Evolutionary conservation across 2,888 invertebrate species (phyloP).

Genomic region (Dione juno): DNA sequence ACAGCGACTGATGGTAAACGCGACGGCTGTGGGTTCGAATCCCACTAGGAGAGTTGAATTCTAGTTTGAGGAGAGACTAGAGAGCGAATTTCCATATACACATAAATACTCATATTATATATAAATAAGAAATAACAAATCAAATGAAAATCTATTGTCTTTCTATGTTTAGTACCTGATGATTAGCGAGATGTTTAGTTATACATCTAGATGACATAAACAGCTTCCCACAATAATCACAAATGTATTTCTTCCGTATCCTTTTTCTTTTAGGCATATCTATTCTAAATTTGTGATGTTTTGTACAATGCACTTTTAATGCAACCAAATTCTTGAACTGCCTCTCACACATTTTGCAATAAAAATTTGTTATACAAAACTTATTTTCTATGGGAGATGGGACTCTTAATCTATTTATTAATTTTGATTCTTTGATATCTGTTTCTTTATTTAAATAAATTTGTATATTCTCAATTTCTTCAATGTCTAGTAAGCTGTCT

Average conservation of each 20-base stretch:
- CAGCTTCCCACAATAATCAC: slow-evolving; percentile 57
- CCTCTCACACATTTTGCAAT: slow-evolving; percentile 64
- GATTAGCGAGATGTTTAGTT: slow-evolving; percentile 56
- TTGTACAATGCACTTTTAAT: slow-evolving; percentile 59
- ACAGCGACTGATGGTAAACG: too few relatives aligned
- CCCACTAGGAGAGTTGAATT: too few relatives aligned
- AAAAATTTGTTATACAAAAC: slow-evolving; percentile 56
- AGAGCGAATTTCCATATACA: too few relatives aligned
- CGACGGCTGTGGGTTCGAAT: too few relatives aligned
- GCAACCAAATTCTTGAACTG: slow-evolving; percentile 51
- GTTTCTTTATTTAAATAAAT: slow-evolving; percentile 36
- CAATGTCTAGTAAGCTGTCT: slow-evolving; percentile 25
- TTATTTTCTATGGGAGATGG: slow-evolving; percentile 45
- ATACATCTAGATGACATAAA: slow-evolving; percentile 47
- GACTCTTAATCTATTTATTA: slow-evolving; percentile 10
- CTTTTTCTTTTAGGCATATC: slow-evolving; percentile 35
- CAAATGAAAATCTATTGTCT: too few relatives aligned
- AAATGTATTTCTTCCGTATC: slow-evolving; percentile 47
- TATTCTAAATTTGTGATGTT: slow-evolving; percentile 55
- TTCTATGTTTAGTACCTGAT: slow-evolving; percentile 56
- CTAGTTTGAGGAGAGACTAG: too few relatives aligned
- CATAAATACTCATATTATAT: too few relatives aligned
- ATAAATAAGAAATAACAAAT: too few relatives aligned
- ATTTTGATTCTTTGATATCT: not conserved
- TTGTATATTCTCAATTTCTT: slow-evolving; percentile 25